Percentiles rank a stretch among this genome's conserved stretches.
These are phyloP conservation scores for Heliocidaris tuberculata DNA, from an alignment of 35 echinoderm and acorn worm genomes.

Conservation along the genomic window DNA sequence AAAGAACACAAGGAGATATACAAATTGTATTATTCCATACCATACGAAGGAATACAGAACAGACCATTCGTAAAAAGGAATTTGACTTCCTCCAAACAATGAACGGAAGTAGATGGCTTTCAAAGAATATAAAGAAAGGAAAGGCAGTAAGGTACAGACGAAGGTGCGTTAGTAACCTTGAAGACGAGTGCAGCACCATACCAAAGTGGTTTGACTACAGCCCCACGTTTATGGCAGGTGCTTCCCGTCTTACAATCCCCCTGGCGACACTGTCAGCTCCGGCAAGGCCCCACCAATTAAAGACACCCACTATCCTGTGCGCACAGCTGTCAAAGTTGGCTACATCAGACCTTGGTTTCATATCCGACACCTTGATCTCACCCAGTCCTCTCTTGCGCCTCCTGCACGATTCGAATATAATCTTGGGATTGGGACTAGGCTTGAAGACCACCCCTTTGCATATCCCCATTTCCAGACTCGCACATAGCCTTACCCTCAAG, in stretches of 20 bases:
- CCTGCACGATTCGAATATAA: background rate
- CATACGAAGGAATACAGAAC: background rate
- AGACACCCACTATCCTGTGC: conserved; percentile 45
- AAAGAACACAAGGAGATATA: too few relatives aligned
- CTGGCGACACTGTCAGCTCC: conserved; percentile 36
- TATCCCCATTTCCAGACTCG: background rate
- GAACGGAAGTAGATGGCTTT: background rate
- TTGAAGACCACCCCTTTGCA: background rate
- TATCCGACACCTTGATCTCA: conserved; percentile 20
- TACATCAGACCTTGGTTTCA: conserved; percentile 9
- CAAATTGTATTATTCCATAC: background rate
- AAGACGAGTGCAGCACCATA: background rate
- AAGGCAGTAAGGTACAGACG: background rate
- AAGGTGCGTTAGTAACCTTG: background rate
- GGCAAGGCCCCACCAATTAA: conserved; percentile 36
- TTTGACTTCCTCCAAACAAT: background rate
- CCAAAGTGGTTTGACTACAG: background rate
- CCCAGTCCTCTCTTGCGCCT: background rate
- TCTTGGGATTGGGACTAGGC: background rate
- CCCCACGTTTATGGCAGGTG: background rate
- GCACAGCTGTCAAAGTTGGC: conserved; percentile 40
- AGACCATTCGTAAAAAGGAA: background rate
- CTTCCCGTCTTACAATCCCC: conserved; percentile 13
- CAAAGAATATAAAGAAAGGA: background rate
- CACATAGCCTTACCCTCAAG: background rate